Conservation (phyloP, 2,888 invertebrate genomes). For the Trilocha varians region DNA sequence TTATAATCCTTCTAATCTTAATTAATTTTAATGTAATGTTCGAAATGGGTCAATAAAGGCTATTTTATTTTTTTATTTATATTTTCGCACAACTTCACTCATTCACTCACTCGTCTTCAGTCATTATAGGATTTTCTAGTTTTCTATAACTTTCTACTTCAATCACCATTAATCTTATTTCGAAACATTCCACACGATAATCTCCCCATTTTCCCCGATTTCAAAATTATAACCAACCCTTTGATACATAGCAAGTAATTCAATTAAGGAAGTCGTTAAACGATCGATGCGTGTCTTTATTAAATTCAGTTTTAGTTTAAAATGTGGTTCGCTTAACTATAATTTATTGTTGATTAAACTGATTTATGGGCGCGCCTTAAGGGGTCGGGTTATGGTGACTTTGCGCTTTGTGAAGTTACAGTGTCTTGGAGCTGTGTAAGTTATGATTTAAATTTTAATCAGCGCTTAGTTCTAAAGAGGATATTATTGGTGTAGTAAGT, state of each 20-base stretch:
- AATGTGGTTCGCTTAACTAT: constrained; percentile 61
- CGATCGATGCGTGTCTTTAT: constrained; percentile 67
- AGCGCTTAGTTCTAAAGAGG: no score
- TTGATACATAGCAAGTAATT: constrained; percentile 45
- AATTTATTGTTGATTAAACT: constrained; percentile 43
- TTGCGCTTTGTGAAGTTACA: constrained; percentile 39
- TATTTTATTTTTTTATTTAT: no score
- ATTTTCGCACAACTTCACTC: no score
- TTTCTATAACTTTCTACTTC: no score
- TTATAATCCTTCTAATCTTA: no score
- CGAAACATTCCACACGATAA: no score
- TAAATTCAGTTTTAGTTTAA: constrained; percentile 63
- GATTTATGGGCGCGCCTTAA: constrained; percentile 45
- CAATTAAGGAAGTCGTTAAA: constrained; percentile 60
- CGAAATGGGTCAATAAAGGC: no score
- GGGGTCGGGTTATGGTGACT: constrained; percentile 46
- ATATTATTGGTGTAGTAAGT: no score
- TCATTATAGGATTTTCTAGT: no score
- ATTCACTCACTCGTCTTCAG: no score
- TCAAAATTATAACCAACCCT: constrained; percentile 43
- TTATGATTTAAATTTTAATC: neutral
- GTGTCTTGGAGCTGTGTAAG: neutral
- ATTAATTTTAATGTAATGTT: no score
- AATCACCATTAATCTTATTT: no score
- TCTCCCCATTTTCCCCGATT: neutral